Evolutionary conservation across 2,888 invertebrate genomes (phyloP).

Genomic region (Trisateles emortualis): DNA sequence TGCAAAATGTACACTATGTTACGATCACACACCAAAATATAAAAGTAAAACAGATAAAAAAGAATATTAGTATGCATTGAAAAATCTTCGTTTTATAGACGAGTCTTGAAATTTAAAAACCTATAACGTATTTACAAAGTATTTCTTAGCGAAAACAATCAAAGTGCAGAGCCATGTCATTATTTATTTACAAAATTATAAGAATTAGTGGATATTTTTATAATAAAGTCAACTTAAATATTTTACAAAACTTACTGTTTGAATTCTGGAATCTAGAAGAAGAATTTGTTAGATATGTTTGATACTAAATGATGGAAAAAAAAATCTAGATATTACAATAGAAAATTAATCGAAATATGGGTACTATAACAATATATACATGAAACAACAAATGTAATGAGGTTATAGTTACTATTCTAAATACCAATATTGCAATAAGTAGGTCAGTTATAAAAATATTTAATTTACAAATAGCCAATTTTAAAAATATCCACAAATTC

Average conservation of each 20-base stretch:
- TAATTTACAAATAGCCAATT: neutral
- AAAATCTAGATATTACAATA: slow-evolving; percentile 1
- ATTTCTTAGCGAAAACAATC: slow-evolving; percentile 32
- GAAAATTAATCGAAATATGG: neutral
- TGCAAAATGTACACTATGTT: neutral
- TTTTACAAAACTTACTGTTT: slow-evolving; percentile 39
- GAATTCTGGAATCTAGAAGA: slow-evolving; percentile 44
- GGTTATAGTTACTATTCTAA: neutral
- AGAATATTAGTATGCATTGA: neutral
- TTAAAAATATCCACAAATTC: slow-evolving; percentile 50
- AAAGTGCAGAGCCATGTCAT: slow-evolving; percentile 38
- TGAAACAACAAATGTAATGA: slow-evolving; percentile 3
- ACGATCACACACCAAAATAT: neutral
- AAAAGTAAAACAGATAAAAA: slow-evolving; percentile 5
- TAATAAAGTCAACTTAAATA: slow-evolving; percentile 11
- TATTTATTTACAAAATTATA: slow-evolving; percentile 31
- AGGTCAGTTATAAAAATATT: slow-evolving; percentile 2
- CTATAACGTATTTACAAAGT: slow-evolving; percentile 7
- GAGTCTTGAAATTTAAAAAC: slow-evolving; percentile 3
- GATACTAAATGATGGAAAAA: slow-evolving; percentile 9
- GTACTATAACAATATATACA: neutral
- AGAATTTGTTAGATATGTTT: slow-evolving; percentile 30
- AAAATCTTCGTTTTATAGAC: neutral
- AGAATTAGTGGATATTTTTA: slow-evolving; percentile 52
- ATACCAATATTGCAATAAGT: neutral